Conservation (phyloP, 2,888 invertebrate genomes). For the Coecobrya sp. region DNA sequence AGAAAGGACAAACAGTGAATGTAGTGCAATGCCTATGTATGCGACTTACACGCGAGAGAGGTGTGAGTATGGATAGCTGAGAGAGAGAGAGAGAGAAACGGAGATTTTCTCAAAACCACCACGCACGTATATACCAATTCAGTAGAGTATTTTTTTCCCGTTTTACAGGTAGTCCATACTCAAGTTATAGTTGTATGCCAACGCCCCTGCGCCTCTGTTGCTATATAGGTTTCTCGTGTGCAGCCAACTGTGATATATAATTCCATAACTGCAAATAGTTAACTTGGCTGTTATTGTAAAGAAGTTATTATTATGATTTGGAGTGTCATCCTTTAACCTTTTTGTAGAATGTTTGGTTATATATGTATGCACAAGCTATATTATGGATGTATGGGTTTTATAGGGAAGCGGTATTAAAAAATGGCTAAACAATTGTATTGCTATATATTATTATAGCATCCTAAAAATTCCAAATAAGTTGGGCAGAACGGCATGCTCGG, state of each 20-base stretch:
- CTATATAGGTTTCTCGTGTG: neutral
- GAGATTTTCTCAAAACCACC: neutral
- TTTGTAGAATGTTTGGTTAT: no score
- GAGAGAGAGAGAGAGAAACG: neutral
- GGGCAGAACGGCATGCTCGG: no score
- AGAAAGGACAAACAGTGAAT: neutral
- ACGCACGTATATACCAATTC: neutral
- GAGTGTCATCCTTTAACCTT: neutral
- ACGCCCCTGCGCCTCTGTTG: constrained; percentile 37
- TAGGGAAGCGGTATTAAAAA: neutral
- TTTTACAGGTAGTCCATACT: neutral
- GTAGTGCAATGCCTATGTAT: neutral
- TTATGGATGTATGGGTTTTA: no score
- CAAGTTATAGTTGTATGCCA: constrained; percentile 14
- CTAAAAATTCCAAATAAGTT: no score
- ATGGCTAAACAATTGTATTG: no score
- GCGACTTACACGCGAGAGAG: neutral
- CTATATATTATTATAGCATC: no score
- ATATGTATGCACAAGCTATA: no score
- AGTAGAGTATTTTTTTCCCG: neutral
- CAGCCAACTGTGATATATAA: neutral
- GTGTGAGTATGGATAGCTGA: neutral
- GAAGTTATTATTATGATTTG: neutral
- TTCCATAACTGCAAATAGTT: neutral
- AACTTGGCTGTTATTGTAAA: no score